Percentiles rank a stretch among this genome's conserved stretches.
Conservation (phyloP, 1,140 invertebrate species). For the Manduca sexta region DNA sequence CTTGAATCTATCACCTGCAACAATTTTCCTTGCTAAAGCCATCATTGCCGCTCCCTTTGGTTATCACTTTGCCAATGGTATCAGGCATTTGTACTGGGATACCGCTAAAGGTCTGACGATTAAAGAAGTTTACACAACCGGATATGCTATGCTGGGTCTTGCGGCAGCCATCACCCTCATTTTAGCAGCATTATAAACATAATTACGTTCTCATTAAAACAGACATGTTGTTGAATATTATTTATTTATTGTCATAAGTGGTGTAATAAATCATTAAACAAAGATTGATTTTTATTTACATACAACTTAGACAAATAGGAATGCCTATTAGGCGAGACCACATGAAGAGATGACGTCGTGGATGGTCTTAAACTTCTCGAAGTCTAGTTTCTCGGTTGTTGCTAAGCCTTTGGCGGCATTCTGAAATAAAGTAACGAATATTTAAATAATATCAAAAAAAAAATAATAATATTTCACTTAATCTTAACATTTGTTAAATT, state of each 20-base stretch:
- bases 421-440: slow-evolving; percentile 36
- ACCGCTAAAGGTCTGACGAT: slow-evolving; percentile 79
- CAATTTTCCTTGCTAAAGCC: slow-evolving; percentile 71
- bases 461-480: not conserved
- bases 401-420: slow-evolving; percentile 56
- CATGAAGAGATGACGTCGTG: slow-evolving; percentile 55
- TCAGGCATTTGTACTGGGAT: slow-evolving; percentile 84
- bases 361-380: slow-evolving; percentile 60
- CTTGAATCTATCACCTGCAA: slow-evolving; percentile 70
- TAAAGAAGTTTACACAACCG: slow-evolving; percentile 81
- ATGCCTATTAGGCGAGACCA: slow-evolving; percentile 28
- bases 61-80: slow-evolving; percentile 80
- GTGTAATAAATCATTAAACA: slow-evolving; percentile 1
- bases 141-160: slow-evolving; percentile 76
- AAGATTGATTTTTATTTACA: not conserved
- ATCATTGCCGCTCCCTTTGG: slow-evolving; percentile 77
- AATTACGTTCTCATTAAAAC: slow-evolving; percentile 15
- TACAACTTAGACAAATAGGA: not conserved
- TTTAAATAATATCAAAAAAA: no score
- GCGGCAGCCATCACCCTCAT: slow-evolving; percentile 50
- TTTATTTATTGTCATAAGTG: slow-evolving; percentile 34
- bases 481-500: no score
- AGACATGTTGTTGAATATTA: slow-evolving; percentile 36
- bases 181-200: slow-evolving; percentile 56
- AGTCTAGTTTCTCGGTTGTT: slow-evolving; percentile 59